phyloP scores from a whole-genome alignment of 2,888 invertebrate species.

The Fissipunctia ypsillon region DNA sequence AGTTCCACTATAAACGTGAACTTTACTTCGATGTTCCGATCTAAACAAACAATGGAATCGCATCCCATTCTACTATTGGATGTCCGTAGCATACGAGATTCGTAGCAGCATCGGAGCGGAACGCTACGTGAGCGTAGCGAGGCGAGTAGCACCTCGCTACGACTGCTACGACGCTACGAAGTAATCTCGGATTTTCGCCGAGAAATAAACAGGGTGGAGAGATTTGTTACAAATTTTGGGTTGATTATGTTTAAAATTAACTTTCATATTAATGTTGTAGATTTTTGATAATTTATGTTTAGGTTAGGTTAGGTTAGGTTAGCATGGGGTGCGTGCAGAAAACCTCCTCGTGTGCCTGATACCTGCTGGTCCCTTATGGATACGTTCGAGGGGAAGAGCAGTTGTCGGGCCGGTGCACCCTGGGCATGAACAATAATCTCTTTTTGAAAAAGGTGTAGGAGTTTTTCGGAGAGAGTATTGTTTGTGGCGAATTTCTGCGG shows the following conservation, averaged over 20 bases:
- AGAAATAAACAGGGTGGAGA: slow-evolving; percentile 9
- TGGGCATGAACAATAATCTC: too few species aligned
- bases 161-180: slow-evolving; percentile 33
- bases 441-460: too few species aligned
- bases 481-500: too few species aligned
- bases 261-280: slow-evolving; percentile 1
- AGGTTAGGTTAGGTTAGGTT: too few species aligned
- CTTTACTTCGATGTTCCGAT: slow-evolving; percentile 35
- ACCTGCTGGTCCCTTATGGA: too few species aligned
- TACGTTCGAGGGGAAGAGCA: too few species aligned
- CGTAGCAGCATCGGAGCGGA: slow-evolving; percentile 54
- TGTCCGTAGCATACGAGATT: slow-evolving; percentile 57
- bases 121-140: slow-evolving; percentile 59
- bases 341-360: too few species aligned
- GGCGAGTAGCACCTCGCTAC: slow-evolving; percentile 40
- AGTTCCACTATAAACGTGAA: slow-evolving; percentile 39
- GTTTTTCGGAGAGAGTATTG: too few species aligned
- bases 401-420: too few species aligned
- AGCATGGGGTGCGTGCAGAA: too few species aligned
- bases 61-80: slow-evolving; percentile 65
- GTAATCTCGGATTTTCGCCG: slow-evolving; percentile 10
- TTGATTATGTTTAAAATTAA: slow-evolving; percentile 10
- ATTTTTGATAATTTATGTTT: neutral
- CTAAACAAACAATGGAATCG: slow-evolving; percentile 48
- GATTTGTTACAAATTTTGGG: neutral